Base-by-base conservation (phyloP, 2,113 vertebrate genomes). In the Microtus oregoni region DNA sequence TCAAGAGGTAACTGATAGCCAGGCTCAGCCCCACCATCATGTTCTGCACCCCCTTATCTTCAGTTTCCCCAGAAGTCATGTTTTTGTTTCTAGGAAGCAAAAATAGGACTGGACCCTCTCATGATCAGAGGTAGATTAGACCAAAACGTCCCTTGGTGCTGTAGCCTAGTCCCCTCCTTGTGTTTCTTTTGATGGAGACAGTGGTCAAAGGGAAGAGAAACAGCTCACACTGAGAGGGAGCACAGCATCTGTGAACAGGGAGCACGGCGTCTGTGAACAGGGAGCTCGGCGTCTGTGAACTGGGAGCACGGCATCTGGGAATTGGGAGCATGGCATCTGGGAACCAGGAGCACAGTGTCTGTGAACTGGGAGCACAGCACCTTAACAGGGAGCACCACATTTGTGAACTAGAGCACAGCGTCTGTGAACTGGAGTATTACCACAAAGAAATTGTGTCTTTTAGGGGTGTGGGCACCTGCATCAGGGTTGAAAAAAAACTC, bases 41-140 rank as follows among this genome's bases (percentile, higher is more conserved):
- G 0, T 24, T 55, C 55, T 24, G 4, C 0, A 1, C 22, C 9
- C 0, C 22, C 24, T 19, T 0, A 35, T 61, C 72, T 86, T 5
- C 8, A 38, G 3, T 61, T 30, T 19, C 38, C 55, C 20, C 20
- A 13, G 52, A 50, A 65, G 28, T n/a, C 1, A 0, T 15, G 6
- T 1, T 17, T 13, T 50, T 17, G 47, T 17, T 61, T 38, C 14
- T 83, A 41, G n/a, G 58, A 63, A 63, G 58, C 38, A 65, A 30
- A 67, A 47, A 20, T 12, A 47, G 10, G 17, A 4, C 61, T 13
- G 41, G 61, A 8, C 8, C 47, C 13, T 11, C 52, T 14, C 1
- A 1, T 5, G 1, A 1, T 30, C 4, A 19, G 63, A 0, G 52
- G 3, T 47, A 65, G 19, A 17, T 26, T 20, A 32, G 81, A 13